Percentiles rank a stretch among this genome's conserved stretches.
phyloP scores from a whole-genome alignment of 2,113 vertebrate genomes.

The Axis porcinus region DNA sequence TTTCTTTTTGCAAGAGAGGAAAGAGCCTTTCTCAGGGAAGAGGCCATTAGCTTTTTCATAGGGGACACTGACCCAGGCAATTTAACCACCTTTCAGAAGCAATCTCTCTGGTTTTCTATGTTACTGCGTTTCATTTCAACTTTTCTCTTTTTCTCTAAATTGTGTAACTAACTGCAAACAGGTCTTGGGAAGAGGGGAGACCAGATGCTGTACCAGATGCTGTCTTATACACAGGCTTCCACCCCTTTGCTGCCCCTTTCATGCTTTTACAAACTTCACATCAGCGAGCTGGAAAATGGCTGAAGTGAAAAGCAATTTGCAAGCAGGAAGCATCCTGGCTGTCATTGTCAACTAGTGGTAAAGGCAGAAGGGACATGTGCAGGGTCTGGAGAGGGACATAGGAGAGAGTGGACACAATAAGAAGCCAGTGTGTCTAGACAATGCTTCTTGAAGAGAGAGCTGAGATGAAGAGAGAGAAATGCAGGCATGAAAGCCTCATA shows the following conservation, averaged over 20 bases:
- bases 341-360: neutral
- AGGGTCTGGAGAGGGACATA: neutral
- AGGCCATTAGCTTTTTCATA: slow-evolving; percentile 31
- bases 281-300: neutral
- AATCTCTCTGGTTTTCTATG: slow-evolving; percentile 46
- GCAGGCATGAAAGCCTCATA: neutral
- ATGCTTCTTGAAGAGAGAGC: neutral
- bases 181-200: neutral
- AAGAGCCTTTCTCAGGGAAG: slow-evolving; percentile 48
- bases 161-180: slow-evolving; percentile 47
- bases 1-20: slow-evolving; percentile 37
- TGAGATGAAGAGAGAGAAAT: neutral
- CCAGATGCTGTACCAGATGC: neutral
- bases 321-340: neutral
- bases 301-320: neutral
- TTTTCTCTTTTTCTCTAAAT: neutral
- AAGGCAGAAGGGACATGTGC: neutral
- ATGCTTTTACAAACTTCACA: neutral
- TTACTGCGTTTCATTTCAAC: slow-evolving; percentile 43
- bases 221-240: neutral
- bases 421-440: neutral
- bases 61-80: slow-evolving; percentile 28
- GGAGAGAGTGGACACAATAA: neutral
- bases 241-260: neutral
- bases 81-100: slow-evolving; percentile 60